A percentile compares a stretch with the other conserved stretches of the same genome.
These are phyloP conservation scores for Cydia fagiglandana DNA, from an alignment of 1,140 invertebrate genomes.

Conservation along the genomic window DNA sequence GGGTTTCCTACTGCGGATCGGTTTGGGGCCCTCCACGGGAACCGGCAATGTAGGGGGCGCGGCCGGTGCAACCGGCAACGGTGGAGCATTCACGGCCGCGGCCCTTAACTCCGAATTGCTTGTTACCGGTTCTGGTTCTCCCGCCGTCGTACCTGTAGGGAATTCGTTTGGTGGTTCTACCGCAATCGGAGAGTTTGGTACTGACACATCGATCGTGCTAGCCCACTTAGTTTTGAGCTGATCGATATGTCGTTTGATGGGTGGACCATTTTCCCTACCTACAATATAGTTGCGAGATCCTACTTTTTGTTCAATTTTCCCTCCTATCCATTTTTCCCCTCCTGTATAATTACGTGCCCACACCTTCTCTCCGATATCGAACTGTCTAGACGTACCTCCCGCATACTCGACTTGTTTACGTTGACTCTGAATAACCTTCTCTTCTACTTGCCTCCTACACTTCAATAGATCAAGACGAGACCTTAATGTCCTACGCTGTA, in stretches of 20 bases:
- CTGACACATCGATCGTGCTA: no score
- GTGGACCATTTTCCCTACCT: constrained; percentile 19
- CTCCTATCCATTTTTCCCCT: no score
- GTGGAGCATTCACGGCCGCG: neutral
- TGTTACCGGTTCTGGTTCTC: neutral
- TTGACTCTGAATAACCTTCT: neutral
- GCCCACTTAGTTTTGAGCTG: constrained; percentile 11
- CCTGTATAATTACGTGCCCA: no score
- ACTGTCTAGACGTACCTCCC: no score
- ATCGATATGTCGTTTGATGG: constrained; percentile 20
- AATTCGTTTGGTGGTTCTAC: neutral
- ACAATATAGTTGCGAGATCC: constrained; percentile 20
- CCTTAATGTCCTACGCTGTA: constrained; percentile 17
- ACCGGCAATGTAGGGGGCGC: no score
- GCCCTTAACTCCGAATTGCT: neutral
- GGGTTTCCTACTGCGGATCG: neutral
- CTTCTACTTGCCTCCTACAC: constrained; percentile 2
- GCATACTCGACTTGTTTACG: constrained; percentile 8
- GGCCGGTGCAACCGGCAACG: neutral
- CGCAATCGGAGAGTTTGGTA: neutral
- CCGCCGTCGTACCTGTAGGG: neutral
- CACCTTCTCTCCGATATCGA: no score
- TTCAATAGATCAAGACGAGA: constrained; percentile 20
- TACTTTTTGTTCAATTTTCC: constrained; percentile 5
- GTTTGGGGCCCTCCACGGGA: neutral